Evolutionary conservation across 2,888 invertebrate species (phyloP).

Genomic region (Ctenicera cuprea): DNA sequence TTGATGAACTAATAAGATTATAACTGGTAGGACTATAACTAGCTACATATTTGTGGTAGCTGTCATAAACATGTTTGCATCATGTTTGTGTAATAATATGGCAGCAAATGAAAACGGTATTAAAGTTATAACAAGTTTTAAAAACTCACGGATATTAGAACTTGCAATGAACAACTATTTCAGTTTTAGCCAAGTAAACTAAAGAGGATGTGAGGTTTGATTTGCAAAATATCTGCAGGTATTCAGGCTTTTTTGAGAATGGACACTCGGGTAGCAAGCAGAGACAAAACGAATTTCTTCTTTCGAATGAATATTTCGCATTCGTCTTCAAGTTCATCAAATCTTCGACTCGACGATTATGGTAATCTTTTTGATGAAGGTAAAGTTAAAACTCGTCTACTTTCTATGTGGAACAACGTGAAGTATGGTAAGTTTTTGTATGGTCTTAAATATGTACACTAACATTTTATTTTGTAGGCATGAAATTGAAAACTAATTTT

Average conservation of each 20-base stretch:
- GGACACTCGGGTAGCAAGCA: conserved; percentile 63
- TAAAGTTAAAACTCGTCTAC: conserved; percentile 87
- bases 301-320: conserved; percentile 52
- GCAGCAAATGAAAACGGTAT: background rate
- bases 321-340: conserved; percentile 61
- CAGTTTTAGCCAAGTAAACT: background rate
- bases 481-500: conserved; percentile 83
- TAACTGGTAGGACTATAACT: conserved; percentile 1
- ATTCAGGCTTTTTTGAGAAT: conserved; percentile 52
- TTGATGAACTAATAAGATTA: too few species aligned
- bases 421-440: conserved; percentile 81
- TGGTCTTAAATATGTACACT: conserved; percentile 9
- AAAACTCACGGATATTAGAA: background rate
- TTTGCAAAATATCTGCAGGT: background rate
- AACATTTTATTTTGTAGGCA: conserved; percentile 58
- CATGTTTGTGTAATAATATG: conserved; percentile 8
- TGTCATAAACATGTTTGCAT: background rate
- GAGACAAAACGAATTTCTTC: conserved; percentile 59
- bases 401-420: conserved; percentile 95
- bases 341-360: conserved; percentile 66
- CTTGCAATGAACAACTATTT: background rate
- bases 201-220: conserved; percentile 12
- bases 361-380: conserved; percentile 76
- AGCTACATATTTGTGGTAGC: background rate
- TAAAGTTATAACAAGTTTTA: background rate